Base-by-base conservation (phyloP, 2,797 vertebrate species). In the Crypturellus tataupa region DNA sequence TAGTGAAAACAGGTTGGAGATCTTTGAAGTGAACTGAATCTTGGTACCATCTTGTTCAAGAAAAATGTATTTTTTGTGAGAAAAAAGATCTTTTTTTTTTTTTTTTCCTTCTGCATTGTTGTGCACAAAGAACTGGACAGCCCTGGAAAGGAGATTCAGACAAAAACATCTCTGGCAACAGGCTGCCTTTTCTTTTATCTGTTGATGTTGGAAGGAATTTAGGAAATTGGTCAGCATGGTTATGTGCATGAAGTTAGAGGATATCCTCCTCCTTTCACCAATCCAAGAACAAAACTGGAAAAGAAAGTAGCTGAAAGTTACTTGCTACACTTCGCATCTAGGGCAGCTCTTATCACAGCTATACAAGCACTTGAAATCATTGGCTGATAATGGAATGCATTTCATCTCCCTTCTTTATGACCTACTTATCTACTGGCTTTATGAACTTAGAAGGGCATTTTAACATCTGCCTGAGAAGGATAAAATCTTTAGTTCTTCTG, bases 131-230 rank as follows among this genome's bases (percentile, higher is more conserved):
- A 87, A 59, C 18, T 55, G 33, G 79, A 44, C 33, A 82, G 10
- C 11, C 31, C 12, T 37, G 39, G 27, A 56, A 21, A 46, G 0
- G 0, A 0, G 0, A 10, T 77, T 53, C 29, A 76, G 55, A 51
- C 14, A 20, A 35, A 40, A 85, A 56, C 16, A 9, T 10, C 3
- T 29, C 37, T 40, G 56, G 33, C 8, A 53, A 37, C 7, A 62
- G 11, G 49, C 4, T 63, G 4, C 39, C 42, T 51, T 18, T 46
- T 63, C 37, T 80, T 51, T 51, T 68, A 37, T 59, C 15, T 16
- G 5, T 18, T 44, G 17, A 12, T n/a, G 55, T 20, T 29, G 29
- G 47, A 78, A 67, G 20, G 15, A 72, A 10, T 23, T 35, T 58
- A 24, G 42, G 46, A 89, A 78, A 81, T 58, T 6, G 58, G 10